Base-by-base conservation (phyloP, 2,888 invertebrate genomes). In the Pogonocherus hispidulus region DNA sequence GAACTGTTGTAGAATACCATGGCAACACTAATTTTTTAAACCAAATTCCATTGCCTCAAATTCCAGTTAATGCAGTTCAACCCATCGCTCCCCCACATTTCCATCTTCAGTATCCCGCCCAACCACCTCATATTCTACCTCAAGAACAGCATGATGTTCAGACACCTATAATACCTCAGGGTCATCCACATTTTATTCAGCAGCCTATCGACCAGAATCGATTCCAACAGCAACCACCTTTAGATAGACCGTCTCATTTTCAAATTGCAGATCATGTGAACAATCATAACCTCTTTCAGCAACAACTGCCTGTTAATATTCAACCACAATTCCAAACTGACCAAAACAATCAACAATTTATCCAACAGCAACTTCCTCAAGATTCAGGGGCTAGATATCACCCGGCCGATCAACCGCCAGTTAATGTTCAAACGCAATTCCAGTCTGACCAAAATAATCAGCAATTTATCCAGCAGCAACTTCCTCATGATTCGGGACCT, bases 1-100 rank as follows among this genome's bases (percentile, higher is more conserved):
- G 69, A n/a, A 66, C 72, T 2, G 67, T 68, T 52, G 71, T 77
- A 9, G 75, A 78, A 59, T 78, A 76, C 51, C 78, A 77, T 9
- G 77, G 76, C 18, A 67, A 64, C 2, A 70, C 72, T 41, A 72
- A 74, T 27, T 75, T 74, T 52, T 64, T 76, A 16, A 70, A 70
- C 44, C 69, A 64, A 35, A 47, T 52, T 11, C 76, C 70, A 37
- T 52, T 67, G 14, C 72, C 73, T 27, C 75, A 76, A 60, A 54
- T 56, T 35, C 57, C 71, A 8, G 62, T 60, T 6, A 63, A 71
- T 37, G 62, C 65, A 55, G 67, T 65, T 19, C 57, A 67, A 11
- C 72, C 67, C 46, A 22, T 71, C n/a, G 56, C 70, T 18, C 72
- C 72, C 1, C 56, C 67, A 54, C 73, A 69, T 27, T 71, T 65